Percentiles rank a stretch among this genome's conserved stretches.
These are phyloP conservation scores for Cosmorhoe ocellata DNA, from an alignment of 2,888 invertebrate genomes.

Conservation along the genomic window DNA sequence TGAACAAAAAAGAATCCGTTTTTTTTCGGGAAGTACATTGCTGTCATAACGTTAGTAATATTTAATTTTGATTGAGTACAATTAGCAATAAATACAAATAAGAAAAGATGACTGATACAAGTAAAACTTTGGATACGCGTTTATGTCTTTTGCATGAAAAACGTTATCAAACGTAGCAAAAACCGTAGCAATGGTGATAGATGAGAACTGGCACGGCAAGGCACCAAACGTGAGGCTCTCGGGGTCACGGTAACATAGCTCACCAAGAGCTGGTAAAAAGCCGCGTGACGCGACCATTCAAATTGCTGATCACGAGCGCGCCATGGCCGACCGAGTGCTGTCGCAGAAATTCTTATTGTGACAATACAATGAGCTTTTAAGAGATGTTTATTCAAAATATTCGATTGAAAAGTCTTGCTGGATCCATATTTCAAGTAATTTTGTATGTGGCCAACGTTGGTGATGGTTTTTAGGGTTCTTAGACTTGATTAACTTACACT, in stretches of 20 bases:
- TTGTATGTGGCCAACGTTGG: too few species aligned
- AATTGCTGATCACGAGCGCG: conserved; percentile 68
- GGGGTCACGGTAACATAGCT: conserved; percentile 69
- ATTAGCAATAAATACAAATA: too few species aligned
- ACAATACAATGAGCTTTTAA: conserved; percentile 23
- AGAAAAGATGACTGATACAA: too few species aligned
- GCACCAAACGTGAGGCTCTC: conserved; percentile 31
- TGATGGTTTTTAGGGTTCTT: too few species aligned
- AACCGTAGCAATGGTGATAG: conserved; percentile 5
- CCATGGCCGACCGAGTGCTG: conserved; percentile 43
- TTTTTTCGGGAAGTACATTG: too few species aligned
- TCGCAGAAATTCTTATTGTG: conserved; percentile 57
- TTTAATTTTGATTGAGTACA: too few species aligned
- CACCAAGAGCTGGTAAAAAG: conserved; percentile 76
- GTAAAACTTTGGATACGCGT: background rate
- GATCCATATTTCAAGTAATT: too few species aligned
- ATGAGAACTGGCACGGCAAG: background rate
- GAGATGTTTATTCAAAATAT: background rate
- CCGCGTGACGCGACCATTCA: conserved; percentile 54
- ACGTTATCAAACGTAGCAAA: background rate
- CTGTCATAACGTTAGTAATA: too few species aligned
- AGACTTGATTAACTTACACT: too few species aligned
- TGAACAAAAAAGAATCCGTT: too few species aligned
- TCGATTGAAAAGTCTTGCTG: too few species aligned
- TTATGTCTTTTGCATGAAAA: conserved; percentile 3